Base-by-base conservation (phyloP, 2,888 invertebrate species). In the Callyntrura guangdongensis region DNA sequence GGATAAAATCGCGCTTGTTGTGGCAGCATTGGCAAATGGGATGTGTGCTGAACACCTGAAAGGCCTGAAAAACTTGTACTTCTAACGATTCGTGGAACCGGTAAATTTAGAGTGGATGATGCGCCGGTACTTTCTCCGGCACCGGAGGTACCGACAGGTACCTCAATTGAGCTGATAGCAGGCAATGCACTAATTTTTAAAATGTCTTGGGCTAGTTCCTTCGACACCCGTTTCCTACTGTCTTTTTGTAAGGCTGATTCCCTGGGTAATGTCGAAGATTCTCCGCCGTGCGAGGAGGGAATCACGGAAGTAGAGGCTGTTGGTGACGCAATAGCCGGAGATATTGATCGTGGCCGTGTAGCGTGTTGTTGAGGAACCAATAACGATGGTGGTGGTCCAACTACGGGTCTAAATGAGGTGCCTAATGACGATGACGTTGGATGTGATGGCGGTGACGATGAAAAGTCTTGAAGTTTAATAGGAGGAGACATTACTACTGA, bases 21-120 rank as follows among this genome's bases (percentile, higher is more conserved):
- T 22, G 64, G 93, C 69, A 89, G 89, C 89, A 91, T 92, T 64
- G 86, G 88, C 82, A 92, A 91, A 79, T 88, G 93, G 59, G 82
- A 77, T 0, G 91, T 86, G 67, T 92, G 92, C 59, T 91, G 90
- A 22, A 90, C 85, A 49, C 92, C 93, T 1, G 93, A 92, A 64
- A 92, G 91, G 20, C 93, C 94, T 53, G 93, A 93, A 85, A 94
- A 94, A 90, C 94, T 94, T 91, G 94, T 92, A 93, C 94, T 94
- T 79, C 94, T 86, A 67, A 87, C 79, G 17, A 94, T 89, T 83
- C 92, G 91, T 12, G 92, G 91, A 72, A 92, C 87, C 20, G 72
- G 77, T 6, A 89, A 61, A 67, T 77, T 86, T n/a, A 90, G 74
- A 25, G 74, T 84, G 12, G 88, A 82, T 6, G 36, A 36, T 6